Conservation (phyloP, 1,140 invertebrate species). For the Drosophila leontia region DNA sequence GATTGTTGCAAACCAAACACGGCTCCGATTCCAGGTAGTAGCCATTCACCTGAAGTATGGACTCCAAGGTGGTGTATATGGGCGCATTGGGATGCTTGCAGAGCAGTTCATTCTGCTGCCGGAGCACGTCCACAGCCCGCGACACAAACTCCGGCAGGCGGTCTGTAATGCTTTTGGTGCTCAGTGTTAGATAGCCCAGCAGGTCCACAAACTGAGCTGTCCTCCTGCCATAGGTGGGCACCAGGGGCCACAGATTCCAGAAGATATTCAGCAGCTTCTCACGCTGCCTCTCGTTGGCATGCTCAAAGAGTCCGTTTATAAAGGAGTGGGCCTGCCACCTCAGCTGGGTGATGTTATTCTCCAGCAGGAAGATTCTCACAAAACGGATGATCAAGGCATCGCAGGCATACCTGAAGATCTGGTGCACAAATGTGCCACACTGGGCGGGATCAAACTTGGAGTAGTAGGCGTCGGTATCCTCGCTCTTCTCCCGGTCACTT, state of each 20-base stretch:
- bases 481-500: slow-evolving; percentile 88
- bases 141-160: slow-evolving; percentile 92
- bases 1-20: slow-evolving; percentile 98
- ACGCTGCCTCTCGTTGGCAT: slow-evolving; percentile 92
- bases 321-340: slow-evolving; percentile 98
- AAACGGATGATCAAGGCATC: slow-evolving; percentile 91
- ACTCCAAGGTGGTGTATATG: slow-evolving; percentile 95
- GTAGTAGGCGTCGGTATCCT: slow-evolving; percentile 88
- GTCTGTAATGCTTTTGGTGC: slow-evolving; percentile 86
- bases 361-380: slow-evolving; percentile 95
- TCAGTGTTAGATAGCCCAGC: slow-evolving; percentile 96
- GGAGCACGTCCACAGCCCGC: slow-evolving; percentile 93
- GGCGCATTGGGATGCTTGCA: slow-evolving; percentile 97
- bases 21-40: slow-evolving; percentile 98
- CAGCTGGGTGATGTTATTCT: slow-evolving; percentile 96
- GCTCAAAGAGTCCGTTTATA: slow-evolving; percentile 94
- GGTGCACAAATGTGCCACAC: slow-evolving; percentile 89
- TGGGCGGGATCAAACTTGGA: slow-evolving; percentile 90
- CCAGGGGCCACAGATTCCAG: slow-evolving; percentile 96
- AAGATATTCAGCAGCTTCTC: slow-evolving; percentile 92
- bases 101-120: slow-evolving; percentile 94
- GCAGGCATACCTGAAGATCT: slow-evolving; percentile 90
- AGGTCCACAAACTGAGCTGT: slow-evolving; percentile 98
- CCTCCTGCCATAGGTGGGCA: slow-evolving; percentile 96
- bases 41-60: slow-evolving; percentile 97